Percentiles rank a stretch among this genome's conserved stretches.
These are phyloP conservation scores for Thymelicus lineola DNA, from an alignment of 2,888 invertebrate genomes.

Conservation along the genomic window DNA sequence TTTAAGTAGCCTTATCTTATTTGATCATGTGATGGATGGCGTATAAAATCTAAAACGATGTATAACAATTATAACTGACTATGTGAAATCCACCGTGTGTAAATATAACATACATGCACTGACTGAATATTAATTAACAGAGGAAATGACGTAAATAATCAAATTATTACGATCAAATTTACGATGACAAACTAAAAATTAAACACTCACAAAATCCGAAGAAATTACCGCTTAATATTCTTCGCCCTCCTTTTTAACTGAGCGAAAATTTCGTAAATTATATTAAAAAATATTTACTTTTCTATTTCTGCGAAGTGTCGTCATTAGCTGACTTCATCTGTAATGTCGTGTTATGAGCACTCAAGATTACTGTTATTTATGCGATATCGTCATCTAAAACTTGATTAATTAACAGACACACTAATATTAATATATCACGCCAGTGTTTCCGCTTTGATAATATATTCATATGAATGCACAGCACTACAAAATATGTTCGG, in stretches of 20 bases:
- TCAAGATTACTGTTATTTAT: conserved; percentile 23
- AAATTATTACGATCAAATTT: too few relatives aligned
- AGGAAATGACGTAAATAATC: too few relatives aligned
- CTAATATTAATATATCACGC: background rate
- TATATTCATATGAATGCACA: conserved; percentile 1
- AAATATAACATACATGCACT: too few relatives aligned
- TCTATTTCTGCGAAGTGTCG: conserved; percentile 26
- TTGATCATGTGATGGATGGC: too few relatives aligned
- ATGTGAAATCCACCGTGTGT: too few relatives aligned
- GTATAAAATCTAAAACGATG: too few relatives aligned
- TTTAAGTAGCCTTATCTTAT: too few relatives aligned
- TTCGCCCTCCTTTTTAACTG: background rate
- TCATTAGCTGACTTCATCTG: conserved; percentile 17
- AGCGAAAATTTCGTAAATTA: conserved; percentile 23
- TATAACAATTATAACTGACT: too few relatives aligned
- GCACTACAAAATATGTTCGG: conserved; percentile 2
- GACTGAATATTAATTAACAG: too few relatives aligned
- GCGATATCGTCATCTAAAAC: conserved; percentile 14
- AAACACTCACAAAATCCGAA: too few relatives aligned
- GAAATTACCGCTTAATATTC: background rate
- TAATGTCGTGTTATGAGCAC: conserved; percentile 16
- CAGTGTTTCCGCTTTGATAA: conserved; percentile 5
- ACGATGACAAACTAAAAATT: too few relatives aligned
- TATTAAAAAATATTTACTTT: conserved; percentile 18
- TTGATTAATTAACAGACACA: conserved; percentile 6